phyloP scores from a whole-genome alignment of 2,113 vertebrate genomes.

The Corythaixoides concolor region DNA sequence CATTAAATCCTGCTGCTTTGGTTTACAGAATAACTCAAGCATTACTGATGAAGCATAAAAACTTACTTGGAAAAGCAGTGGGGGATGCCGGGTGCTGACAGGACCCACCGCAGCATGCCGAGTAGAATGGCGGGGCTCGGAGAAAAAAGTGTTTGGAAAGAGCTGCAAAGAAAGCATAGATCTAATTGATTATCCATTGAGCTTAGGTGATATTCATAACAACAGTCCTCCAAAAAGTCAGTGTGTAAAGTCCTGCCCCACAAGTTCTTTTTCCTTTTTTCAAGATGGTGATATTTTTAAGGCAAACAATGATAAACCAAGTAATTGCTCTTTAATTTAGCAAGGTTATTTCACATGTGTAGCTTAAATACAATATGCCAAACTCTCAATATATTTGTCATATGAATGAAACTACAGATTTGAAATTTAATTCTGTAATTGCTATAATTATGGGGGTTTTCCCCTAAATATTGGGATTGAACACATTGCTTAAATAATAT shows the following conservation, averaged over 20 bases:
- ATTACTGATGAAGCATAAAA: slow-evolving; percentile 94
- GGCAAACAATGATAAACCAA: slow-evolving; percentile 15
- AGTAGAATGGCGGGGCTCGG: slow-evolving; percentile 80
- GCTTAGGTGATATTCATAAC: slow-evolving; percentile 49
- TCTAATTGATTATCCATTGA: slow-evolving; percentile 67
- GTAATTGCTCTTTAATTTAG: slow-evolving; percentile 24
- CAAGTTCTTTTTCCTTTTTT: neutral
- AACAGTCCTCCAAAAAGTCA: slow-evolving; percentile 30
- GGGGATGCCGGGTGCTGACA: slow-evolving; percentile 82
- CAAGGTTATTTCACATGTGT: neutral
- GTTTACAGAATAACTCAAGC: slow-evolving; percentile 90
- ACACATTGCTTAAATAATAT: neutral
- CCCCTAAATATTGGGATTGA: neutral
- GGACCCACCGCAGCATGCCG: slow-evolving; percentile 88
- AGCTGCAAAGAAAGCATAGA: slow-evolving; percentile 78
- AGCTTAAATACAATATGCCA: neutral
- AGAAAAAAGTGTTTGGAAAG: slow-evolving; percentile 85
- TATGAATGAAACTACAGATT: neutral
- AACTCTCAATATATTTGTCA: neutral
- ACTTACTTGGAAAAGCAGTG: slow-evolving; percentile 94
- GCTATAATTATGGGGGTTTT: neutral
- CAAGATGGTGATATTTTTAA: slow-evolving; percentile 46
- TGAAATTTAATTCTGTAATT: neutral
- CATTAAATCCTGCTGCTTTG: slow-evolving; percentile 90
- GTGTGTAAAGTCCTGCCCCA: slow-evolving; percentile 42